phyloP scores from a whole-genome alignment of 2,888 invertebrate species.

The Liposcelis brunnea region DNA sequence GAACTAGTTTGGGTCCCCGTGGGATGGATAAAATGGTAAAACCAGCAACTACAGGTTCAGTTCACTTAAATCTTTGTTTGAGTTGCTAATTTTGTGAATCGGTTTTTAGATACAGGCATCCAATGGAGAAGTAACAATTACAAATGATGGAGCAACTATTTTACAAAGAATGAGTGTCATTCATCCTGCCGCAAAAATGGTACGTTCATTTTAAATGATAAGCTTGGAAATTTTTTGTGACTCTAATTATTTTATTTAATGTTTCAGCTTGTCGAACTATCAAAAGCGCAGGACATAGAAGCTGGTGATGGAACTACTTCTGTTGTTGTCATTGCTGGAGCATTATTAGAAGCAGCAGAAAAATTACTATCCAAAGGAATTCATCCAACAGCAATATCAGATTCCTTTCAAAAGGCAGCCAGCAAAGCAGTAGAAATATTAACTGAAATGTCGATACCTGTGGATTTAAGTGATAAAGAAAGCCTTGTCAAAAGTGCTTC shows the following conservation, averaged over 20 bases:
- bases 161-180: conserved; percentile 96
- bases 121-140: conserved; percentile 97
- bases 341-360: conserved; percentile 84
- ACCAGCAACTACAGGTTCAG: too few species aligned
- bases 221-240: background rate
- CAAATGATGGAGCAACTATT: conserved; percentile 99
- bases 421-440: conserved; percentile 59
- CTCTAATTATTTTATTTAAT: conserved; percentile 3
- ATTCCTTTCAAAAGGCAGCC: conserved; percentile 84
- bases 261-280: conserved; percentile 86
- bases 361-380: conserved; percentile 85
- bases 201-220: conserved; percentile 24
- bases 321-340: conserved; percentile 94
- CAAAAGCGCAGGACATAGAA: conserved; percentile 96
- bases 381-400: conserved; percentile 94
- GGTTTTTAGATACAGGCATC: conserved; percentile 71
- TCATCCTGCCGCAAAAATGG: conserved; percentile 99
- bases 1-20: conserved; percentile 93
- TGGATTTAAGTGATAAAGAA: conserved; percentile 72
- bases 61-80: conserved; percentile 1
- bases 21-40: conserved; percentile 99
- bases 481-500: conserved; percentile 87
- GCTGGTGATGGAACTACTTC: conserved; percentile 99
- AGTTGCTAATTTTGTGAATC: conserved; percentile 9
- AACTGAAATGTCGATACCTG: conserved; percentile 64